These are phyloP conservation scores for Heliconius himera DNA, from an alignment of 1,140 invertebrate species.

Conservation along the genomic window DNA sequence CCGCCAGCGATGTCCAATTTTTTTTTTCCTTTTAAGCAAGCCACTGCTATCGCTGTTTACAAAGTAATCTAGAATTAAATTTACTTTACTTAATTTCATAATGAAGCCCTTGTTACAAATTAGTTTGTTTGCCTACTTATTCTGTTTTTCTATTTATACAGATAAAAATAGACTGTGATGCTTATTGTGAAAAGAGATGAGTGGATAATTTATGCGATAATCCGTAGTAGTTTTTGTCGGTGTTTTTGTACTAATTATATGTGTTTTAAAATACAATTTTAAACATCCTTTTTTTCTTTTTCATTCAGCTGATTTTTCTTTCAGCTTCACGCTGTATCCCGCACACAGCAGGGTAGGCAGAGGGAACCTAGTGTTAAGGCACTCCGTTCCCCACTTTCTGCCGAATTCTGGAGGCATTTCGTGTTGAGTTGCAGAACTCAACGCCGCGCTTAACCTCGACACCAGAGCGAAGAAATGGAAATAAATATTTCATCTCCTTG, in stretches of 20 bases:
- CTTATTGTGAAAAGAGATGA: not conserved
- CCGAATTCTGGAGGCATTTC: too few relatives aligned
- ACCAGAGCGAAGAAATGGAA: too few relatives aligned
- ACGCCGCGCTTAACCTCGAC: too few relatives aligned
- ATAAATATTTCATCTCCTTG: too few relatives aligned
- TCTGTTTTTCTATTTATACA: not conserved
- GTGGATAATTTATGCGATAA: not conserved
- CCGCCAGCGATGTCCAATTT: constrained; percentile 18
- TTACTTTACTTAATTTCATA: constrained; percentile 5
- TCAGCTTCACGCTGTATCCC: too few relatives aligned
- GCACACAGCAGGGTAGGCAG: too few relatives aligned
- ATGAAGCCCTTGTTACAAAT: not conserved
- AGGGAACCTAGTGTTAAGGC: too few relatives aligned
- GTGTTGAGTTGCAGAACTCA: too few relatives aligned
- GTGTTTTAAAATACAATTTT: not conserved
- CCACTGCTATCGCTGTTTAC: constrained; percentile 11
- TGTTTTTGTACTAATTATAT: not conserved
- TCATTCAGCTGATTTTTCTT: too few relatives aligned
- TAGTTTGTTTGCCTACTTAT: not conserved
- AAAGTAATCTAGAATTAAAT: constrained; percentile 14
- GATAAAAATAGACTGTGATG: not conserved
- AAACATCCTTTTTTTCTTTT: too few relatives aligned
- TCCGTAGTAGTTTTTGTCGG: too few relatives aligned
- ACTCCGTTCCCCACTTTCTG: too few relatives aligned
- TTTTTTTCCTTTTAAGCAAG: constrained; percentile 18